phyloP scores from a whole-genome alignment of 2,113 vertebrate genomes.

The Gasterosteus aculeatus region DNA sequence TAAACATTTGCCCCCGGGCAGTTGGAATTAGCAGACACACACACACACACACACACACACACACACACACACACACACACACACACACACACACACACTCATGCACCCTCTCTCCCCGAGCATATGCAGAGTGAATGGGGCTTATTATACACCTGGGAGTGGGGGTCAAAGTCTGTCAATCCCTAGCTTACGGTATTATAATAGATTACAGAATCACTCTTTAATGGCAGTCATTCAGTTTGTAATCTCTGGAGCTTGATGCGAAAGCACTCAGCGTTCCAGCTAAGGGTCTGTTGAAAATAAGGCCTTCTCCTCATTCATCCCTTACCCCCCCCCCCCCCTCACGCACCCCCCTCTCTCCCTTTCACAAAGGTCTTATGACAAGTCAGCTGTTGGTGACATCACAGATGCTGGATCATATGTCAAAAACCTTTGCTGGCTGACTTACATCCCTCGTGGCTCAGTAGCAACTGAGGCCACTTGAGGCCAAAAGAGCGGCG shows the following conservation, averaged over 20 bases:
- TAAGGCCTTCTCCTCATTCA: slow-evolving; percentile 75
- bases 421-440: slow-evolving; percentile 84
- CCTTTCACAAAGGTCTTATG: slow-evolving; percentile 82
- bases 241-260: slow-evolving; percentile 79
- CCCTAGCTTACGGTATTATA: slow-evolving; percentile 93
- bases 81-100: slow-evolving; percentile 27
- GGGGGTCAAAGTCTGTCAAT: slow-evolving; percentile 94
- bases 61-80: slow-evolving; percentile 48
- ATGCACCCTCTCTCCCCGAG: slow-evolving; percentile 70
- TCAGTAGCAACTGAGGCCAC: slow-evolving; percentile 69
- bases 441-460: slow-evolving; percentile 83
- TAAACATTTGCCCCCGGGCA: slow-evolving; percentile 87
- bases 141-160: slow-evolving; percentile 90
- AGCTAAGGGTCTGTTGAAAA: slow-evolving; percentile 74
- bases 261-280: slow-evolving; percentile 65
- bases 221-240: slow-evolving; percentile 90
- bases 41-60: slow-evolving; percentile 18
- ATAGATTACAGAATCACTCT: slow-evolving; percentile 96
- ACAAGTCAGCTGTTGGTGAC: slow-evolving; percentile 93
- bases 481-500: slow-evolving; percentile 62
- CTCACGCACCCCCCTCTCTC: background rate
- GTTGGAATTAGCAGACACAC: slow-evolving; percentile 81
- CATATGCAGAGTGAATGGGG: slow-evolving; percentile 89
- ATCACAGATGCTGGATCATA: slow-evolving; percentile 84
- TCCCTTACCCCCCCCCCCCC: slow-evolving; percentile 19